Percentiles rank a stretch among this genome's conserved stretches.
Evolutionary conservation across 2,113 vertebrate genomes (phyloP).

Genomic region (Lycaon pictus): DNA sequence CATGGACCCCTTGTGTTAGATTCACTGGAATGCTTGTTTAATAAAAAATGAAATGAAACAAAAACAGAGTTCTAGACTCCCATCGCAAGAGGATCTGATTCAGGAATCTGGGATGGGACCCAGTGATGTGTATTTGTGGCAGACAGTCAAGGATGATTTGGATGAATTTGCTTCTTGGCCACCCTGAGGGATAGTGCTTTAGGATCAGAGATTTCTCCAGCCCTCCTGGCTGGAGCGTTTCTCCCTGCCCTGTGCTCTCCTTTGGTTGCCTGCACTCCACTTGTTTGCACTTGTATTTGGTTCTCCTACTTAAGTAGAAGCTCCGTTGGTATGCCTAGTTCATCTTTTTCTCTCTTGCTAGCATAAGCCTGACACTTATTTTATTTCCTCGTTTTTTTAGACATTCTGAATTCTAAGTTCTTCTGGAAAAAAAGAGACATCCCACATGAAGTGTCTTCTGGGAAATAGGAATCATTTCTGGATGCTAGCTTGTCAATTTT

Average conservation of each 20-base stretch:
- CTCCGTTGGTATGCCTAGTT: background rate
- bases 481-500: conserved; percentile 29
- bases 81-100: background rate
- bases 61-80: background rate
- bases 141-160: background rate
- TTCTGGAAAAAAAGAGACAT: background rate
- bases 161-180: background rate
- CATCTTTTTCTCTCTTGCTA: background rate
- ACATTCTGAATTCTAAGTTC: background rate
- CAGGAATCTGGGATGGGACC: background rate
- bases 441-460: background rate
- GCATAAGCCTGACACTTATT: background rate
- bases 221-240: rapidly evolving
- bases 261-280: background rate
- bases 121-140: background rate
- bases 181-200: background rate
- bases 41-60: background rate
- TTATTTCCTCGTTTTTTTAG: background rate
- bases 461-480: background rate
- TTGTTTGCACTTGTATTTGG: background rate
- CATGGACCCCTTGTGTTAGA: background rate
- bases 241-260: background rate
- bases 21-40: background rate
- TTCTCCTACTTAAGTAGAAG: background rate
- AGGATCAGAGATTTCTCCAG: background rate